Conservation (phyloP, 2,797 vertebrate species). For the Luscinia luscinia region DNA sequence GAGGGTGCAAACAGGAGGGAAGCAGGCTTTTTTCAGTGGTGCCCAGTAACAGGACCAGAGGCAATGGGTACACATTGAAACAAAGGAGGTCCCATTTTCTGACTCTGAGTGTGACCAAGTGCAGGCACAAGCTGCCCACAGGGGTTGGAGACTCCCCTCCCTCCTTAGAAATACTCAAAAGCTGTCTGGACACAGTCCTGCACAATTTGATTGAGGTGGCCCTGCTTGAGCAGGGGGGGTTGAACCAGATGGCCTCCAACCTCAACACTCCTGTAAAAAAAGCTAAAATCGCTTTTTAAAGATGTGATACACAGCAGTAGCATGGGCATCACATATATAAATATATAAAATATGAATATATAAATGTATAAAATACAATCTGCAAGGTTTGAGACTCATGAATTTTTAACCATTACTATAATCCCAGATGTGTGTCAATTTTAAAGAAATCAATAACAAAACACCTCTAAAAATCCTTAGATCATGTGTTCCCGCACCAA, state of each 20-base stretch:
- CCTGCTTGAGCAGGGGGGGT: background rate
- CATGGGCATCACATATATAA: background rate
- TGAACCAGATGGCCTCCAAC: background rate
- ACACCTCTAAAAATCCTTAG: background rate
- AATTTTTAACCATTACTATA: background rate
- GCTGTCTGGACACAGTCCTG: accelerated
- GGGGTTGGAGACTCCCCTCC: too few relatives aligned
- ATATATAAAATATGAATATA: background rate
- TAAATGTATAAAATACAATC: background rate
- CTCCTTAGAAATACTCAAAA: background rate
- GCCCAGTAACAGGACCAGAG: background rate
- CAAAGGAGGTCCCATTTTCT: background rate
- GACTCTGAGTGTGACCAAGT: background rate
- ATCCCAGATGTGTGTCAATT: background rate
- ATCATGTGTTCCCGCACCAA: background rate
- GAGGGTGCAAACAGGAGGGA: background rate
- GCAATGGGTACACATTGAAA: background rate
- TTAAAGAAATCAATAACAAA: background rate
- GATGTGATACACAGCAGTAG: background rate
- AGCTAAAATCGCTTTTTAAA: background rate
- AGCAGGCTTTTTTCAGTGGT: background rate
- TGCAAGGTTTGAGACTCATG: background rate
- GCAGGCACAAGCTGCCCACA: background rate
- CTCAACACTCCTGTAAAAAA: background rate
- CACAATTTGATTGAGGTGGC: background rate